A percentile compares a stretch with the other conserved stretches of the same genome.
Evolutionary conservation across 2,113 vertebrate genomes (phyloP).

Genomic region (Melospiza melodia): DNA sequence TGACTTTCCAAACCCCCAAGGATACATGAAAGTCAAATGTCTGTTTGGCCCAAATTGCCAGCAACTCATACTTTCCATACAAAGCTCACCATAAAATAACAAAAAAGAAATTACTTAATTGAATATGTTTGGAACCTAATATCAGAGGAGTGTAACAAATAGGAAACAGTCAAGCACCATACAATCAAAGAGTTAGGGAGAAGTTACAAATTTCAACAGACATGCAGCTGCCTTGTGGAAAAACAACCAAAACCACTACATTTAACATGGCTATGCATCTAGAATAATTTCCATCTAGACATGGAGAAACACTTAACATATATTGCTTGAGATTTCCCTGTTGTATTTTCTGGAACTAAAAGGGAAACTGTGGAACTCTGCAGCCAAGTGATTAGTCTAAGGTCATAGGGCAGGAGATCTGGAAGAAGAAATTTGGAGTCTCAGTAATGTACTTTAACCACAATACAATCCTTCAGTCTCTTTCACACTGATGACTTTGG

Average conservation of each 20-base stretch:
- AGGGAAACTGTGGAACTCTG: neutral
- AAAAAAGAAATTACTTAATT: conserved; percentile 30
- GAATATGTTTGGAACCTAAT: conserved; percentile 42
- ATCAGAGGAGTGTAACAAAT: conserved; percentile 39
- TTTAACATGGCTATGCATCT: neutral
- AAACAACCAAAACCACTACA: neutral
- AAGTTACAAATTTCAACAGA: conserved; percentile 26
- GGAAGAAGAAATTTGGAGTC: neutral
- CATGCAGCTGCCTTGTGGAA: neutral
- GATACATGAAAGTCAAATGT: neutral
- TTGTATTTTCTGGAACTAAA: neutral
- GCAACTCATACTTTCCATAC: conserved; percentile 39
- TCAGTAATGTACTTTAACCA: neutral
- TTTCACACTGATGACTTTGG: conserved; percentile 55
- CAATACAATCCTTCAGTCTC: conserved; percentile 22
- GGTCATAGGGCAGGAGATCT: neutral
- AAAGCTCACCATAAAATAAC: conserved; percentile 38
- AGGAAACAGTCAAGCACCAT: neutral
- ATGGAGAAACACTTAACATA: neutral
- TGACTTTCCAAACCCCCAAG: neutral
- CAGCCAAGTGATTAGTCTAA: neutral
- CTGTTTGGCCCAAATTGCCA: neutral
- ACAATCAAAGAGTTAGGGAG: neutral
- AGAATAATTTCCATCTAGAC: neutral
- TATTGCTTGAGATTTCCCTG: neutral